Percentiles rank a stretch among this genome's conserved stretches.
phyloP scores from a whole-genome alignment of 2,797 vertebrate species.

The Triplophysa bombifrons region DNA sequence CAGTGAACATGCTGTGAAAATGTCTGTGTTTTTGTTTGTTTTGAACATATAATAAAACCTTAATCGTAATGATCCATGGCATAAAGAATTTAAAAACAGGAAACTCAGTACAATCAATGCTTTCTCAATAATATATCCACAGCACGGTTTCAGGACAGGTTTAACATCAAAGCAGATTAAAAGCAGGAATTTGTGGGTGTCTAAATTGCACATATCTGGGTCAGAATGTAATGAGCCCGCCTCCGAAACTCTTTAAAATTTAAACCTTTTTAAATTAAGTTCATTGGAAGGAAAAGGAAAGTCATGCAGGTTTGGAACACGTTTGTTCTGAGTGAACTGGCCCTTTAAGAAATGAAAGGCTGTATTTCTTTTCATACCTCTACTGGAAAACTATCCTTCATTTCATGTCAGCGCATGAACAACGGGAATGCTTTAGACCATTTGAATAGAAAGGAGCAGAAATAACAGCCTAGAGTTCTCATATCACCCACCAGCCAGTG shows the following conservation, averaged over 20 bases:
- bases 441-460: constrained; percentile 12
- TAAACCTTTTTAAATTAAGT: background rate
- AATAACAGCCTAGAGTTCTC: constrained; percentile 18
- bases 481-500: constrained; percentile 88
- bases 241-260: constrained; percentile 7
- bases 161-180: constrained; percentile 40
- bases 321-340: background rate
- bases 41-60: background rate
- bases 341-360: background rate
- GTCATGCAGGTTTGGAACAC: background rate
- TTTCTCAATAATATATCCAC: constrained; percentile 13
- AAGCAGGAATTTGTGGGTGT: constrained; percentile 50
- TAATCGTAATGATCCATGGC: background rate
- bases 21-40: background rate
- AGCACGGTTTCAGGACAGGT: constrained; percentile 14
- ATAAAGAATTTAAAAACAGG: background rate
- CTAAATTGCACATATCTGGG: constrained; percentile 65
- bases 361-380: background rate
- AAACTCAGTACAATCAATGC: background rate
- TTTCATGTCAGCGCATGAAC: constrained; percentile 3
- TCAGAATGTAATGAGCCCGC: constrained; percentile 47
- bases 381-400: background rate
- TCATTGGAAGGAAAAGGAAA: background rate
- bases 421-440: constrained; percentile 8
- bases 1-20: background rate